Percentiles rank a stretch among this genome's conserved stretches.
Evolutionary conservation across 1,140 invertebrate species (phyloP).

Genomic region (Psilanteris sp.): DNA sequence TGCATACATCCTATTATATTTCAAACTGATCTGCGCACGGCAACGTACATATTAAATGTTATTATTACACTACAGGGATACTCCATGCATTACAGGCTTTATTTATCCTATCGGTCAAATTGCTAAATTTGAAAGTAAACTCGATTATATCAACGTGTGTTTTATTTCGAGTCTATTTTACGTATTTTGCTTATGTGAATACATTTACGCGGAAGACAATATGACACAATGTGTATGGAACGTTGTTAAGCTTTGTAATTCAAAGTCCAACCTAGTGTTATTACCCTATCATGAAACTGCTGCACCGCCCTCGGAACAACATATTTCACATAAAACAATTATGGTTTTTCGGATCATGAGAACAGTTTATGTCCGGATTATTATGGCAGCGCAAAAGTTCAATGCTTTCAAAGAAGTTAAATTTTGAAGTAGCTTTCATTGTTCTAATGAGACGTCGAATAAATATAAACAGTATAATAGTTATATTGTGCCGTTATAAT

Average conservation of each 20-base stretch:
- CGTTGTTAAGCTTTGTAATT: conserved; percentile 48
- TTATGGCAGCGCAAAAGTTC: conserved; percentile 24
- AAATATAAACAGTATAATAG: conserved; percentile 35
- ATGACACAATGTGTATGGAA: conserved; percentile 28
- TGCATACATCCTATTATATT: too few species aligned
- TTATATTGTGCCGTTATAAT: conserved; percentile 41
- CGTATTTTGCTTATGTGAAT: conserved; percentile 17
- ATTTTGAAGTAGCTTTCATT: conserved; percentile 21
- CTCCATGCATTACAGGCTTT: conserved; percentile 5
- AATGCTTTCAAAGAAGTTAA: conserved; percentile 25
- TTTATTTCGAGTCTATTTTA: conserved; percentile 33
- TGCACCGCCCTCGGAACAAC: conserved; percentile 46
- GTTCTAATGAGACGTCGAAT: conserved; percentile 1
- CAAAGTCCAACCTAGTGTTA: conserved; percentile 46
- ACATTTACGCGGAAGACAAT: conserved; percentile 36
- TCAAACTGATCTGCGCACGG: too few species aligned
- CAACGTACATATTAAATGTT: too few species aligned
- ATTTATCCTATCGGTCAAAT: conserved; percentile 13
- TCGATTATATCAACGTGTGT: conserved; percentile 10
- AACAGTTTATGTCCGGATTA: conserved; percentile 14
- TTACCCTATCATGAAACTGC: conserved; percentile 52
- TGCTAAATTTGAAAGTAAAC: conserved; percentile 11
- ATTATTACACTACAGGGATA: too few species aligned
- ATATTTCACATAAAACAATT: conserved; percentile 53
- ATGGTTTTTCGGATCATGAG: conserved; percentile 44